phyloP scores from a whole-genome alignment of 2,797 vertebrate species.

The Lutjanus campechanus region DNA sequence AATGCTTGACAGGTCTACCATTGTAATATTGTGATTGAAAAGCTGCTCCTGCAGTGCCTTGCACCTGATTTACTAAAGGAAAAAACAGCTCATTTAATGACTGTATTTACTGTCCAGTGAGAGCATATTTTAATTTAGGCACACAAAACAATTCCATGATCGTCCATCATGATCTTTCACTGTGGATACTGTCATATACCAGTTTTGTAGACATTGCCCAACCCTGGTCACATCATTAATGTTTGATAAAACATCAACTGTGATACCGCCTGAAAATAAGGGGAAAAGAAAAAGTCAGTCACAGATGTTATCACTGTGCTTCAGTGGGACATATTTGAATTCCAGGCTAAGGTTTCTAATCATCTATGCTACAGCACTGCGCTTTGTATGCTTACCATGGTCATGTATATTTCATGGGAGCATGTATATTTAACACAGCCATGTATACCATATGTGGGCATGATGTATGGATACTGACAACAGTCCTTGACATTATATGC shows the following conservation, averaged over 20 bases:
- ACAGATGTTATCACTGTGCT: constrained; percentile 35
- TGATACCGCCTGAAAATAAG: neutral
- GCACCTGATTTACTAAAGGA: too few species aligned
- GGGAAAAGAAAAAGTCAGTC: constrained; percentile 14
- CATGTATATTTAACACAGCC: constrained; percentile 81
- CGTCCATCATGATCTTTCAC: too few species aligned
- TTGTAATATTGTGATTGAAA: too few species aligned
- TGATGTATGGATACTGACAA: constrained; percentile 82
- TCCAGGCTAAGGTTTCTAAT: constrained; percentile 54
- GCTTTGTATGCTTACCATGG: constrained; percentile 53
- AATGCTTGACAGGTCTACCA: too few species aligned
- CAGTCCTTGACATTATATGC: constrained; percentile 81
- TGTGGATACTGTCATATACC: too few species aligned
- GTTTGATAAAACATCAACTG: neutral
- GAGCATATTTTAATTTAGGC: too few species aligned
- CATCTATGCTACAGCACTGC: constrained; percentile 37
- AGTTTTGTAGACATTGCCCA: too few species aligned
- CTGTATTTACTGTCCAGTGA: too few species aligned
- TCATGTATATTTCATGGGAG: constrained; percentile 81
- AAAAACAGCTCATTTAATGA: too few species aligned
- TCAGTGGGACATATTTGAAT: constrained; percentile 36
- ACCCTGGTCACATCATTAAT: too few species aligned
- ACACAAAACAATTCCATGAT: too few species aligned
- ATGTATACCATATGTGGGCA: constrained; percentile 73
- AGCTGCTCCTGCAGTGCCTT: too few species aligned